Base-by-base conservation (phyloP, 2,888 invertebrate genomes). In the Cryptocheilus praepositus region DNA sequence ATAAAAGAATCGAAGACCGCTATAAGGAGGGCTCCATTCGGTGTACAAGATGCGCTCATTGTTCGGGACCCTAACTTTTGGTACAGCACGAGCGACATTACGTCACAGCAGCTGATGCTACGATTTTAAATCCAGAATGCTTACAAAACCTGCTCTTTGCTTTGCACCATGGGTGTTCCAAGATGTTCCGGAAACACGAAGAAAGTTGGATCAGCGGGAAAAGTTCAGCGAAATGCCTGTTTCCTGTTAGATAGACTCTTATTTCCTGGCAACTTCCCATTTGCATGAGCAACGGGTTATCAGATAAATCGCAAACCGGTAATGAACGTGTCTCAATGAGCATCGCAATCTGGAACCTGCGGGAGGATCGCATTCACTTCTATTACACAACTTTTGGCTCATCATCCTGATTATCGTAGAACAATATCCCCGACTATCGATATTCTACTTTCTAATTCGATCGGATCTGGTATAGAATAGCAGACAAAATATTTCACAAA, bases 1-100 rank as follows among this genome's bases (percentile, higher is more conserved):
- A 70, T 74, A 71, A 72, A 65, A 71, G 78, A 81, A 75, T 79
- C 80, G 64, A 76, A 77, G 79, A 77, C 76, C 74, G 70, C 77
- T 67, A 36, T 61, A 70, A 70, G 61, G 70, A 63, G 56, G 68
- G 60, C 53, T 54, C 60, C 74, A 51, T 63, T 58, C 51, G 55
- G 43, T 68, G 56, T 64, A 76, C 18, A 13, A 76, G 71, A 72
- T 67, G 67, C 60, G 28, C 44, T 64, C 52, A 78, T 79, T 79
- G 79, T 80, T 70, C 60, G 67, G 7, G 56, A 65, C 79, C 74
- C 79, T 52, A 77, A 62, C 45, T 57, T 63, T 57, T 15, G 53
- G 49, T 56, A 21, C 36, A 74, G 71, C 65, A 73, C 73, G 69
- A 71, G 70, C 43, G 64, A 57, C 58, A 65, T 73, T 57, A 63